Evolutionary conservation across 1,140 invertebrate genomes (phyloP).

Genomic region (Luehdorfia chinensis): DNA sequence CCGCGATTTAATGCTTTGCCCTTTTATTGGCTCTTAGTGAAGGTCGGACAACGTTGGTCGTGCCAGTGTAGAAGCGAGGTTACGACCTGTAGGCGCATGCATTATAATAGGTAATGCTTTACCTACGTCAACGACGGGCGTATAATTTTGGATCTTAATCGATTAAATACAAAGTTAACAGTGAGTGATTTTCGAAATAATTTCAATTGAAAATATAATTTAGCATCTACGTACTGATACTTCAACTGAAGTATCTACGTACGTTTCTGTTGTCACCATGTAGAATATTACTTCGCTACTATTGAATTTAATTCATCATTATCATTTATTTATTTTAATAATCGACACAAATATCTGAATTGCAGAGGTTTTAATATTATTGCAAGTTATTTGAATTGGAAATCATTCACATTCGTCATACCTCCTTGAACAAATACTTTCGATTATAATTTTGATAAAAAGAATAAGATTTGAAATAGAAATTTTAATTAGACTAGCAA

Average conservation of each 20-base stretch:
- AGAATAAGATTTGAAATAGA: too few species aligned
- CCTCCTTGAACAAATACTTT: too few species aligned
- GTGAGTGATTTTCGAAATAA: background rate
- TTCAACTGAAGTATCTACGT: too few species aligned
- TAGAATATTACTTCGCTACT: background rate
- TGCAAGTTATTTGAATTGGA: too few species aligned
- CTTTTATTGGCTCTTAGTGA: slow-evolving; percentile 26
- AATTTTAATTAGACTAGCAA: too few species aligned
- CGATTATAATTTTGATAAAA: too few species aligned
- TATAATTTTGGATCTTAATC: slow-evolving; percentile 42
- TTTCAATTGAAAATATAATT: background rate
- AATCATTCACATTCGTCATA: too few species aligned
- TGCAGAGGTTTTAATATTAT: too few species aligned
- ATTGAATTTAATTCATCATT: background rate
- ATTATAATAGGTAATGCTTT: slow-evolving; percentile 67
- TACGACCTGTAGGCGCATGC: slow-evolving; percentile 56
- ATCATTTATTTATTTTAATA: background rate
- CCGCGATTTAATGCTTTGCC: slow-evolving; percentile 6
- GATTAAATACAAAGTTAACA: slow-evolving; percentile 32
- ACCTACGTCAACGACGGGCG: slow-evolving; percentile 36
- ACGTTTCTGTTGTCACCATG: background rate
- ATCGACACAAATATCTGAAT: background rate
- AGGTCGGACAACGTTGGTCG: slow-evolving; percentile 42
- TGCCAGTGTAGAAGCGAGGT: slow-evolving; percentile 36
- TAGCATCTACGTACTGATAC: too few species aligned